Base-by-base conservation (phyloP, 2,888 invertebrate species). In the Pachliopta kotzebuea region DNA sequence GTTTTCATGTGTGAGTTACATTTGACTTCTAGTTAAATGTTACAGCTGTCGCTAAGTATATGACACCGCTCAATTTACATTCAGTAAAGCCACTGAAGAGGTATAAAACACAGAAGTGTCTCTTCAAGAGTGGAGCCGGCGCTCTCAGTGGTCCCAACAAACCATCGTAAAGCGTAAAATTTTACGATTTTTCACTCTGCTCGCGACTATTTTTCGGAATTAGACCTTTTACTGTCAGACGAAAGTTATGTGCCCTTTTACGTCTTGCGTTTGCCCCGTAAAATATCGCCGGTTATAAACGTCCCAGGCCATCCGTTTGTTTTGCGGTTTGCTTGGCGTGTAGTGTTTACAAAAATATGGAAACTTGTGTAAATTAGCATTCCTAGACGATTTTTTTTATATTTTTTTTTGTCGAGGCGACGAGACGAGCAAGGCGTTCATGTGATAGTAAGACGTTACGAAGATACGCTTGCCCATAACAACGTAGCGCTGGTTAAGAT, bases 181-280 rank as follows among this genome's bases (percentile, higher is more conserved):
- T 84, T 85, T 83, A 84, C 77, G 75, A 76, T 80, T 80, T 79
- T 78, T 76, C 78, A 76, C 79, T 77, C 74, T 77, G 71, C 71
- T 67, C 70, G 71, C 68, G 67, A 71, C 73, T 73, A 75, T 77
- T 79, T 78, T 73, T 72, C 70, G 67, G 71, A 73, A 77, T 81
- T 76, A 79, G 71, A 71, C 69, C 56, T 70, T 77, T 76, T 76
- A 75, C 68, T 69, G 72, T 67, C 64, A 62, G 69, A 66, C 71
- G 62, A 71, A 75, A 74, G 72, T 76, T 74, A 75, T 71, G 69
- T 54, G n/a, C 54, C 55, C 62, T 71, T 75, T 71, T 73, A 74
- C 56, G 56, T 50, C 37, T 60, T 52, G 37, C 50, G 50, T 31
- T 23, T 54, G 53, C 45, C 18, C 45, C 54, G 45, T 63, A 54